These are phyloP conservation scores for Darevskia nairensis DNA, from an alignment of 2,797 vertebrate genomes.

Conservation along the genomic window DNA sequence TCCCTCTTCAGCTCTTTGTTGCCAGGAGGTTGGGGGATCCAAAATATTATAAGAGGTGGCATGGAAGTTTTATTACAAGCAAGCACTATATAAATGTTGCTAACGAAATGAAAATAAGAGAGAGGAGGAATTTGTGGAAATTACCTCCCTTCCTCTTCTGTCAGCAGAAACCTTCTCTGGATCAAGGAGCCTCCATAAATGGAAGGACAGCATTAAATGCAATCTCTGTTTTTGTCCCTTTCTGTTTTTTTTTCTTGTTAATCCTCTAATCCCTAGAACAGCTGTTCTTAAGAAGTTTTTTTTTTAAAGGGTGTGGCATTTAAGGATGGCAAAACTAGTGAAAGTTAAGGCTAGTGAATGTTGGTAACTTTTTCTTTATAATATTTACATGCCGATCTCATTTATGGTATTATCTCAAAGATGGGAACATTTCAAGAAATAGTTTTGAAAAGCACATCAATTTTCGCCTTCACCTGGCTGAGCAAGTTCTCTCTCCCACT, in stretches of 20 bases:
- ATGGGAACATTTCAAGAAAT: background rate
- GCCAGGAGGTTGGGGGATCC: background rate
- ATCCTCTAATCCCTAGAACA: background rate
- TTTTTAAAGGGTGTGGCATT: background rate
- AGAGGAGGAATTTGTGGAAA: background rate
- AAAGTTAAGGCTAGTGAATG: background rate
- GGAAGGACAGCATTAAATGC: background rate
- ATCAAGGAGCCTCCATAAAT: background rate
- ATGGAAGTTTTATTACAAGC: too few species aligned
- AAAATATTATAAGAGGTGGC: background rate
- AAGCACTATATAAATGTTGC: too few species aligned
- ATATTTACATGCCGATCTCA: background rate
- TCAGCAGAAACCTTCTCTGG: background rate
- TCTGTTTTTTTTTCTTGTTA: background rate
- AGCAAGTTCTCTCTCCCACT: background rate
- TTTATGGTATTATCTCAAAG: background rate
- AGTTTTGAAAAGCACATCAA: background rate
- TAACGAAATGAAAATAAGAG: background rate
- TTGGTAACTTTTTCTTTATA: background rate
- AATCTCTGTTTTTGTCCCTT: background rate
- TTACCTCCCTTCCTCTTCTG: background rate
- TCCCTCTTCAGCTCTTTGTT: background rate
- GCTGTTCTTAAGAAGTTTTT: background rate
- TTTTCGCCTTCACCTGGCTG: background rate
- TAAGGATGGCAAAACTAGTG: background rate